Evolutionary conservation across 30 jellyfish, hydroid and myxozoan genomes (phyloP).

Genomic region (Aurelia aurita): DNA sequence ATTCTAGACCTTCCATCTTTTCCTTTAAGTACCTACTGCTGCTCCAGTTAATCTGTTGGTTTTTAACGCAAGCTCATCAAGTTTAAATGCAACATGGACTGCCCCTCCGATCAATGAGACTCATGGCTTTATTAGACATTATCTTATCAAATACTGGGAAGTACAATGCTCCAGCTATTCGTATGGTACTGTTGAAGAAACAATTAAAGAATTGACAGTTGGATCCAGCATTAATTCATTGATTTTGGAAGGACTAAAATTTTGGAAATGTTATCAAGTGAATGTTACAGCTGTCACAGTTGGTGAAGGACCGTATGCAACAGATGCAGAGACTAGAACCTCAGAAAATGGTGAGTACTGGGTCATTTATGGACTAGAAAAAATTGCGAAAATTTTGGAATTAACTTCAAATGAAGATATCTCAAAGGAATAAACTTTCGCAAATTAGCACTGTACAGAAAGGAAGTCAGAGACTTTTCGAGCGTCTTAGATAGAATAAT

Average conservation of each 20-base stretch:
- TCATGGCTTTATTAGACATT: background rate
- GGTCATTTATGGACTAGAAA: too few relatives aligned
- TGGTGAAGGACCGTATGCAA: background rate
- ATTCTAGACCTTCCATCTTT: too few relatives aligned
- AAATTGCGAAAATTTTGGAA: too few relatives aligned
- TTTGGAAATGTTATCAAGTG: conserved; percentile 54
- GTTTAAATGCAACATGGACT: background rate
- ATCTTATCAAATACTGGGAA: background rate
- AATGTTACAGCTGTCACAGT: conserved; percentile 24
- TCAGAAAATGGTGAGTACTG: background rate
- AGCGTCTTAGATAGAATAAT: too few relatives aligned
- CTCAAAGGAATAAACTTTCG: too few relatives aligned
- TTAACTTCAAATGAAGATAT: too few relatives aligned
- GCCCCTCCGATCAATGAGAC: background rate
- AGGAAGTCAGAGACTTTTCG: too few relatives aligned
- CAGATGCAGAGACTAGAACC: background rate
- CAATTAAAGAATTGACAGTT: background rate
- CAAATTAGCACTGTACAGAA: too few relatives aligned
- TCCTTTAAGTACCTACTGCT: too few relatives aligned
- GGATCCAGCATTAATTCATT: background rate
- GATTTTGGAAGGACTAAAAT: background rate
- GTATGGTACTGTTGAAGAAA: background rate
- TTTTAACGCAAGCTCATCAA: background rate
- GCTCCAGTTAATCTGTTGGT: too few relatives aligned
- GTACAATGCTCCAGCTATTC: background rate